phyloP scores from a whole-genome alignment of 1,140 invertebrate genomes.

The Neoseiulus cucumeris region DNA sequence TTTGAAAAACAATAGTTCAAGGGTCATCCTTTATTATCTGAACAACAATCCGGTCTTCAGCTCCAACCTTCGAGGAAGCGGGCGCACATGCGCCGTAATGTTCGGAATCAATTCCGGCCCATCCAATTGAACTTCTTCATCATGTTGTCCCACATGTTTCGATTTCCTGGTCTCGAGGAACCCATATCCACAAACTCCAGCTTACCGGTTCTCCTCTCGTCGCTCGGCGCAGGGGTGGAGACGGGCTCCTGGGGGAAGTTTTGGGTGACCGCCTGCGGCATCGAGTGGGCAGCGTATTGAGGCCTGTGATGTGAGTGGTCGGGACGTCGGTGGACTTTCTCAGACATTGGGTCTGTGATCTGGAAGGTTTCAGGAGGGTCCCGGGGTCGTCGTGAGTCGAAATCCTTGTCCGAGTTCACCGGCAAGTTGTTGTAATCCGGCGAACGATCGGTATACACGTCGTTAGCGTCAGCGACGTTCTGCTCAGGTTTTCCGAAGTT shows the following conservation, averaged over 20 bases:
- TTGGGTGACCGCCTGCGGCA: background rate
- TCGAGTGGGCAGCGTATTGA: background rate
- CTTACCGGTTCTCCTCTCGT: too few relatives aligned
- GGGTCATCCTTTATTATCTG: too few relatives aligned
- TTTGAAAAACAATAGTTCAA: too few relatives aligned
- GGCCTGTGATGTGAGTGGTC: background rate
- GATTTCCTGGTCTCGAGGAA: too few relatives aligned
- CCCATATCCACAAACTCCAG: too few relatives aligned
- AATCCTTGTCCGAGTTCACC: background rate
- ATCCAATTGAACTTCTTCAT: too few relatives aligned
- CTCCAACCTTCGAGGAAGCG: too few relatives aligned
- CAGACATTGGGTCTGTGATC: background rate
- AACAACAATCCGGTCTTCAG: too few relatives aligned
- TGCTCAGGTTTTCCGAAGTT: background rate
- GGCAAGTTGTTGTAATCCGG: background rate
- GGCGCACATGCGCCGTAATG: too few relatives aligned
- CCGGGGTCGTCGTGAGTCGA: background rate
- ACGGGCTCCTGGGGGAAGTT: background rate
- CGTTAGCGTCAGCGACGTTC: background rate
- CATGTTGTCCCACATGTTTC: too few relatives aligned
- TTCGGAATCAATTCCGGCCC: too few relatives aligned
- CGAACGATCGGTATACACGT: background rate
- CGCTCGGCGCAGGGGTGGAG: too few relatives aligned
- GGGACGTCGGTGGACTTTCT: background rate
- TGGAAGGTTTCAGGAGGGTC: background rate